A percentile compares a stretch with the other conserved stretches of the same genome.
Evolutionary conservation across 2,797 vertebrate species (phyloP).

Genomic region (Danio tinwini): DNA sequence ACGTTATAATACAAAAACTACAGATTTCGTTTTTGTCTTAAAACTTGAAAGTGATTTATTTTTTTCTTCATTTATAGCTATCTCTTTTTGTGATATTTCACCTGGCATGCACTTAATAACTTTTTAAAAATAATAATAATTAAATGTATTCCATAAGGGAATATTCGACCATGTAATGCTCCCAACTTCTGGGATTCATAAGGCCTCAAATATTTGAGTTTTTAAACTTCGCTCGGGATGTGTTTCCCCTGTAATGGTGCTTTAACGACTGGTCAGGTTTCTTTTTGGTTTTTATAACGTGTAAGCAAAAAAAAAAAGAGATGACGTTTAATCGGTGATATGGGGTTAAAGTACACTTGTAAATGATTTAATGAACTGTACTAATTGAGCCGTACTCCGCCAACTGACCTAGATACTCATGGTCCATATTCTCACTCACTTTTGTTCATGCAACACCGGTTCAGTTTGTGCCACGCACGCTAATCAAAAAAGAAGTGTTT

Average conservation of each 20-base stretch:
- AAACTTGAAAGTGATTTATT: conserved; percentile 60
- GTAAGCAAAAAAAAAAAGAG: conserved; percentile 69
- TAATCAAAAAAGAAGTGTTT: conserved; percentile 81
- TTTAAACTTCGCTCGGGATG: conserved; percentile 73
- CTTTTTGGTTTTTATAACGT: conserved; percentile 85
- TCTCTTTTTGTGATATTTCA: conserved; percentile 61
- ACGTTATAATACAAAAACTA: conserved; percentile 65
- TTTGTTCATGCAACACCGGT: conserved; percentile 73
- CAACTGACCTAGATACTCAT: conserved; percentile 79
- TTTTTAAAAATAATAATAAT: conserved; percentile 40
- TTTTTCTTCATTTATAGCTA: conserved; percentile 39
- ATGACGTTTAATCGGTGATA: conserved; percentile 81
- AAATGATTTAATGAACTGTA: conserved; percentile 88
- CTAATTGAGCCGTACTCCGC: conserved; percentile 82
- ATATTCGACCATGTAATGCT: conserved; percentile 61
- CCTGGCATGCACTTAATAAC: conserved; percentile 75
- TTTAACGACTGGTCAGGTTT: conserved; percentile 93
- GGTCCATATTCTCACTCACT: conserved; percentile 74
- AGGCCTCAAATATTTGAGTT: conserved; percentile 84
- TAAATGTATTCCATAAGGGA: conserved; percentile 67
- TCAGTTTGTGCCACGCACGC: conserved; percentile 73
- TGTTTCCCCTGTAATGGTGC: conserved; percentile 90
- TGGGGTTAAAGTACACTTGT: conserved; percentile 73
- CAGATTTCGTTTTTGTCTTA: conserved; percentile 64
- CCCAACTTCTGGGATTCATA: conserved; percentile 83